Base-by-base conservation (phyloP, 2,113 vertebrate species). In the Cochlearius cochlearius region DNA sequence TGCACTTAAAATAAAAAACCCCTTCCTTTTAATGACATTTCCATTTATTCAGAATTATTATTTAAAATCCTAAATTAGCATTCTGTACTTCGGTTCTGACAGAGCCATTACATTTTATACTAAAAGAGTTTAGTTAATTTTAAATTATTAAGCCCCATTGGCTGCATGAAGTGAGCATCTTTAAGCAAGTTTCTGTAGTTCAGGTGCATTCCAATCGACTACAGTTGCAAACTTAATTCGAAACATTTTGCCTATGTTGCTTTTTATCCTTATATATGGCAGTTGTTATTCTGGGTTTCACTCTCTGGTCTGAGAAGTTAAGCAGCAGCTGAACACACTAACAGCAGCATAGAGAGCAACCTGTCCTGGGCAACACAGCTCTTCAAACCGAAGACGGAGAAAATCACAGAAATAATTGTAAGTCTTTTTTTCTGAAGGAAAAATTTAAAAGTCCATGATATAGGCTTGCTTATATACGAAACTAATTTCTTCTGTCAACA, bases 21-120 rank as follows among this genome's bases (percentile, higher is more conserved):
- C 27, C 91, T 97, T 96, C 86, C 86, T 97, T 97, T 97, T 97
- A 87, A 69, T 94, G 96, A 92, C 96, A 97, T 96, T 96, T 97
- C 96, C 93, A 96, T 98, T 98, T 98, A 97, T 97, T 97, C 91
- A 86, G 95, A 97, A 97, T 97, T 97, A 97, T 97, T 98, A 96
- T 96, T 98, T 98, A 95, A 98, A 98, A 96, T 96, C 96, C 75
- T 96, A 98, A 98, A 98, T 98, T 97, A 98, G 92, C 83, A 97
- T 96, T 94, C 95, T 15, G 34, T 83, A 89, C 96, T 97, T 83
- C 1, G 10, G 81, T 94, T 97, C 92, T 98, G 96, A 97, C 94
- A 97, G 96, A 97, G 90, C 89, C 96, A 96, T 98, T 97, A 96
- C 86, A 98, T 98, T 98, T 97, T 97, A 95, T 92, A 90, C 96